Evolutionary conservation across 1,140 invertebrate genomes (phyloP).

Genomic region (Lithobius niger): DNA sequence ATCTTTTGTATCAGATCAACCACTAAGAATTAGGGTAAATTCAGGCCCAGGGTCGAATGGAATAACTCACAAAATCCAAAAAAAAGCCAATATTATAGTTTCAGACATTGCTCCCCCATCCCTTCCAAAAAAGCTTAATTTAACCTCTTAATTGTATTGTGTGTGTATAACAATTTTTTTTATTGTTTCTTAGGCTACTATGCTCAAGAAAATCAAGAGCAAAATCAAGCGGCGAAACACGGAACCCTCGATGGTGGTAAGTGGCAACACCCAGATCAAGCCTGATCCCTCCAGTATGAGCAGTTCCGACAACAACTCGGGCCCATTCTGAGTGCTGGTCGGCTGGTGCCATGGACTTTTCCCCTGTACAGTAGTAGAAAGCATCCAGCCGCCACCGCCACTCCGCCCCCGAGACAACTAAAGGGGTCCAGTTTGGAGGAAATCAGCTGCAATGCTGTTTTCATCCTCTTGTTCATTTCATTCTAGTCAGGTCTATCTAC

Average conservation of each 20-base stretch:
- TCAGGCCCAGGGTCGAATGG: no score
- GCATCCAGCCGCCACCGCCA: background rate
- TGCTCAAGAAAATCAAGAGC: conserved; percentile 84
- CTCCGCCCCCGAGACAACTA: background rate
- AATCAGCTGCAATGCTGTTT: background rate
- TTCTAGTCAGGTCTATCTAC: background rate
- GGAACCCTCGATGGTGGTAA: conserved; percentile 51
- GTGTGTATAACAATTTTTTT: conserved; percentile 4
- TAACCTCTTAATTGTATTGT: no score
- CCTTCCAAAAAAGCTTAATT: conserved; percentile 7
- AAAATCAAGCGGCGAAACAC: conserved; percentile 78
- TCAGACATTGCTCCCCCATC: background rate
- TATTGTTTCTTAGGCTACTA: conserved; percentile 48
- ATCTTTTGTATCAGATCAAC: no score
- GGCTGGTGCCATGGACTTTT: background rate
- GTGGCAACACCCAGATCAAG: conserved; percentile 10
- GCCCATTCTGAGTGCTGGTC: conserved; percentile 7
- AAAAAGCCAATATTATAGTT: no score
- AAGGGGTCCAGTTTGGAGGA: no score
- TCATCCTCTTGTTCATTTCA: background rate
- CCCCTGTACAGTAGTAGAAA: background rate
- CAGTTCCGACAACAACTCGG: conserved; percentile 10
- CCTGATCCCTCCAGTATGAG: conserved; percentile 11
- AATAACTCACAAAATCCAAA: no score
- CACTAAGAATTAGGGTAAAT: no score